Evolutionary conservation across 2,113 vertebrate genomes (phyloP).

Genomic region (Monarcha castaneiventris): DNA sequence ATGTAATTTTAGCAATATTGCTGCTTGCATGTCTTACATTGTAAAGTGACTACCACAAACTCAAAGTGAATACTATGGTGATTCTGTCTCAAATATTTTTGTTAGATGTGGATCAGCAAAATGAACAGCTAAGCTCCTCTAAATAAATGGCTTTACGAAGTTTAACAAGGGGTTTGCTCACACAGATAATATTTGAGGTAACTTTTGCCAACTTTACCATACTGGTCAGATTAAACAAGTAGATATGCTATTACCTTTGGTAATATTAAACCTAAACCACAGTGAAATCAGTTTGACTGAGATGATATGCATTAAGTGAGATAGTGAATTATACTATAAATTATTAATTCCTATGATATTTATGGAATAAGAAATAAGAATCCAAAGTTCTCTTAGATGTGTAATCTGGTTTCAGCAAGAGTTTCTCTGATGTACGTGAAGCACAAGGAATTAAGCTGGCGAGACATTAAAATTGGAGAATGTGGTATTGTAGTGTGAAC

Average conservation of each 20-base stretch:
- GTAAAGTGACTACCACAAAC: background rate
- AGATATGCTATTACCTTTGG: background rate
- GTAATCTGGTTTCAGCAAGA: background rate
- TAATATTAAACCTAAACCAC: background rate
- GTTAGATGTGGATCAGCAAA: background rate
- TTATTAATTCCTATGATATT: background rate
- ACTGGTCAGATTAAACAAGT: background rate
- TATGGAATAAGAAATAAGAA: background rate
- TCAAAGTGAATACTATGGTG: background rate
- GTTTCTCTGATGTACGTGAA: background rate
- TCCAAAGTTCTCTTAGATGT: background rate
- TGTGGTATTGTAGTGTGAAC: background rate
- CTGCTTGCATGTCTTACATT: background rate
- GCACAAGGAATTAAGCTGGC: background rate
- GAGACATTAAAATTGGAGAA: background rate
- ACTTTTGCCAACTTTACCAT: background rate
- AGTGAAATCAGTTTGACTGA: background rate
- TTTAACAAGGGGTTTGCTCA: background rate
- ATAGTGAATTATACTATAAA: background rate
- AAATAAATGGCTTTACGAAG: background rate
- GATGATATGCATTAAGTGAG: background rate
- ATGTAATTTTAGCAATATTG: background rate
- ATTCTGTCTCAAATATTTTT: background rate
- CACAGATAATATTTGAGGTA: background rate
- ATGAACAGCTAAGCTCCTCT: background rate